These are phyloP conservation scores for Amphilophus citrinellus DNA, from an alignment of 2,113 vertebrate genomes.

Conservation along the genomic window DNA sequence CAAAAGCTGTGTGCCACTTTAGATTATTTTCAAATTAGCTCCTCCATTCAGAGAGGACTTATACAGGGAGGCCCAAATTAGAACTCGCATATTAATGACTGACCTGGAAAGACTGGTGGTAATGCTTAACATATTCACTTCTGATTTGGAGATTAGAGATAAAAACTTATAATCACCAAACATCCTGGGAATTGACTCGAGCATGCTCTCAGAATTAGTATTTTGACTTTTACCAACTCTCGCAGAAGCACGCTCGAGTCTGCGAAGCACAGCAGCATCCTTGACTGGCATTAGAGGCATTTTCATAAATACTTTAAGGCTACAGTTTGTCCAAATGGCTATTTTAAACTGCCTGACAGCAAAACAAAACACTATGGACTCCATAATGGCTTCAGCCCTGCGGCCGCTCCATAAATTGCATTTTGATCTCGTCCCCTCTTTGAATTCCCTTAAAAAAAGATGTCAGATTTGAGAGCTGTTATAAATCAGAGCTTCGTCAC, in stretches of 20 bases:
- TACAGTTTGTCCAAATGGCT: conserved; percentile 40
- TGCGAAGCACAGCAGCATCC: conserved; percentile 4
- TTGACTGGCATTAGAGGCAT: conserved; percentile 41
- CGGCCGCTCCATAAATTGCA: conserved; percentile 14
- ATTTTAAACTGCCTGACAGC: conserved; percentile 32
- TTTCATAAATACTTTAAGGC: conserved; percentile 53
- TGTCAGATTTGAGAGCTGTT: conserved; percentile 30
- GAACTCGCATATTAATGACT: conserved; percentile 59
- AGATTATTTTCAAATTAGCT: conserved; percentile 75
- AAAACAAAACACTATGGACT: conserved; percentile 33
- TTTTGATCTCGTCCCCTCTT: conserved; percentile 43
- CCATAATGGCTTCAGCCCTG: conserved; percentile 34
- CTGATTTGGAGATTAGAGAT: conserved; percentile 21
- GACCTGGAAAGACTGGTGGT: conserved; percentile 39
- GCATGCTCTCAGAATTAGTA: background rate
- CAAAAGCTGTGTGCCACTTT: conserved; percentile 64
- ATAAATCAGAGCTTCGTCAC: conserved; percentile 51
- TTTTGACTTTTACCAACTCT: conserved; percentile 3
- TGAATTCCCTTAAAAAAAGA: conserved; percentile 17
- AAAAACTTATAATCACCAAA: background rate
- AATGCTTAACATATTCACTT: conserved; percentile 32
- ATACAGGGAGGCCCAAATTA: conserved; percentile 53
- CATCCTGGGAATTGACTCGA: background rate
- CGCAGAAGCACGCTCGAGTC: background rate
- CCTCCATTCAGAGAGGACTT: conserved; percentile 55